phyloP scores from a whole-genome alignment of 1,140 invertebrate species.

The Neodiprion fabricii region DNA sequence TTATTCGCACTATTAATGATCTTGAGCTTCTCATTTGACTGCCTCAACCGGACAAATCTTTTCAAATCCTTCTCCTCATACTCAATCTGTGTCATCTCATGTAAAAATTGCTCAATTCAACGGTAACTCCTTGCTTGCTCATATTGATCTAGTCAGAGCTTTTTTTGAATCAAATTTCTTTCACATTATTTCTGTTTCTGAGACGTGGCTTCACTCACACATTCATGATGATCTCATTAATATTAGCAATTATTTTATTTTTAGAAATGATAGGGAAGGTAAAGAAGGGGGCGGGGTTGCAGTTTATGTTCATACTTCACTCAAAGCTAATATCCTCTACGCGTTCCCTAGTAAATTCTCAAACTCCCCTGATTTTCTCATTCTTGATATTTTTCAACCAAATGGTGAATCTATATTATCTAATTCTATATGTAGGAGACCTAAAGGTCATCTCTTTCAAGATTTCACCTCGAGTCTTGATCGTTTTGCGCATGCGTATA shows the following conservation, averaged over 20 bases:
- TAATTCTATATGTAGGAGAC: not conserved
- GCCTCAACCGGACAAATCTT: no score
- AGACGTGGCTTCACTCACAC: not conserved
- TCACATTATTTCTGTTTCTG: not conserved
- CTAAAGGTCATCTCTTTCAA: not conserved
- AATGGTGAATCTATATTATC: not conserved
- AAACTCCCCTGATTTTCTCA: not conserved
- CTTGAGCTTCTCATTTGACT: no score
- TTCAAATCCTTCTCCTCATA: no score
- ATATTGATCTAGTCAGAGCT: not conserved
- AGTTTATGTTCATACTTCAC: not conserved
- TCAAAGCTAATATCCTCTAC: not conserved
- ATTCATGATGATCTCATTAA: not conserved
- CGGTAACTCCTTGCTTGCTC: not conserved
- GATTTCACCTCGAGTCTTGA: not conserved
- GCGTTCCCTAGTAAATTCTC: not conserved
- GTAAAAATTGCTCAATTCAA: no score
- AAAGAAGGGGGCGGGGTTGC: not conserved
- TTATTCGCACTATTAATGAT: no score
- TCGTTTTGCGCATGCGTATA: no score
- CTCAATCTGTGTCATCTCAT: no score
- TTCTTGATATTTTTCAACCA: not conserved
- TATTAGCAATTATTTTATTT: not conserved
- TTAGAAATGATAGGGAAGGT: not conserved
- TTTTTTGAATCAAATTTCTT: not conserved